These are phyloP conservation scores for Isurus oxyrinchus DNA, from an alignment of 2,113 vertebrate genomes.

Conservation along the genomic window DNA sequence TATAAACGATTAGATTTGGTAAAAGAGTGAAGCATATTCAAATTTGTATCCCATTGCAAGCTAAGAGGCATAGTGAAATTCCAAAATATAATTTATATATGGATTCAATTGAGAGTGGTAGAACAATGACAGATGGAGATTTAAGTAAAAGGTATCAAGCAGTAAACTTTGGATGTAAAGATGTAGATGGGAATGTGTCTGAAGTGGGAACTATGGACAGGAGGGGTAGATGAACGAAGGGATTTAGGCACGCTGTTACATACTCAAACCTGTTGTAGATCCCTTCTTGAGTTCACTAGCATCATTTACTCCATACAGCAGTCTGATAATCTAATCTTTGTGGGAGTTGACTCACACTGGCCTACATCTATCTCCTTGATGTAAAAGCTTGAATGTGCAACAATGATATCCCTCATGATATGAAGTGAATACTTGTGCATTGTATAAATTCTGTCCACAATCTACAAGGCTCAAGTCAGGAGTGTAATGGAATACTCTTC, in stretches of 20 bases:
- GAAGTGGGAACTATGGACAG: not conserved
- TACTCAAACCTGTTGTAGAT: not conserved
- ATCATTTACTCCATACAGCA: not conserved
- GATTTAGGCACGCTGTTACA: not conserved
- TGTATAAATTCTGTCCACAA: too few relatives aligned
- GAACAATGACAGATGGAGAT: not conserved
- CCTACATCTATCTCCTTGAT: not conserved
- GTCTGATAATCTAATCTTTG: not conserved
- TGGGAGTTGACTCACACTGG: not conserved
- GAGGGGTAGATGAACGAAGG: not conserved
- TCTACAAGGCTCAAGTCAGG: too few relatives aligned
- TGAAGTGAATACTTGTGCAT: not conserved
- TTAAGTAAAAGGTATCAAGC: not conserved
- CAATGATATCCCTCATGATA: not conserved
- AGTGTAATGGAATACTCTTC: too few relatives aligned
- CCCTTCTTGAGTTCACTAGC: not conserved
- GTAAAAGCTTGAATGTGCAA: not conserved
- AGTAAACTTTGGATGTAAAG: not conserved
- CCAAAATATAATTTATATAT: not conserved
- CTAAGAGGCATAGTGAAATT: not conserved
- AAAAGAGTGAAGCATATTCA: not conserved
- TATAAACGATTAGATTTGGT: not conserved
- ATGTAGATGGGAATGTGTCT: not conserved
- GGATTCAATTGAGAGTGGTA: not conserved
- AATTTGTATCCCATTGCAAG: not conserved